phyloP scores from a whole-genome alignment of 1,140 invertebrate species.

The Venustaconcha ellipsiformis region DNA sequence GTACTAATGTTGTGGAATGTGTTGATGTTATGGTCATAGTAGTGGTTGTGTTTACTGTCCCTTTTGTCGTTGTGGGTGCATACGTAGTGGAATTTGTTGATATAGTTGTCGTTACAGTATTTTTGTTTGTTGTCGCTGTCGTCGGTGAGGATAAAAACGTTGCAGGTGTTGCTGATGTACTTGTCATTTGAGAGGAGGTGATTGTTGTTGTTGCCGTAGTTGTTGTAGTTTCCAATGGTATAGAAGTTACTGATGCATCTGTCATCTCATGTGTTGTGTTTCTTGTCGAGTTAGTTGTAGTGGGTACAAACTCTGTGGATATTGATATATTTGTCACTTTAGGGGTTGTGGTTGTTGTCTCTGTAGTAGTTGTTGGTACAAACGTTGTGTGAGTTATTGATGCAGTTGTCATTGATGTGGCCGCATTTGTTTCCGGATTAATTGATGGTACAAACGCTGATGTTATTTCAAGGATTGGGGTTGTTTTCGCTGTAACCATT shows the following conservation, averaged over 20 bases:
- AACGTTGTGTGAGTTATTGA: not conserved
- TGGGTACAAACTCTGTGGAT: slow-evolving; percentile 1
- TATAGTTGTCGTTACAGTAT: not conserved
- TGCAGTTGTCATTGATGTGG: not conserved
- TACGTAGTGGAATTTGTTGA: not conserved
- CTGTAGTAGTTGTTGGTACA: not conserved
- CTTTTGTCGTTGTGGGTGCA: not conserved
- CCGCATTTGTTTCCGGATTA: not conserved
- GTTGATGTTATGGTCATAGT: not conserved
- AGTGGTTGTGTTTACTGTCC: not conserved
- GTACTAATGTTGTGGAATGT: not conserved
- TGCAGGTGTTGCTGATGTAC: not conserved
- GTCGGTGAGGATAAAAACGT: slow-evolving; percentile 2
- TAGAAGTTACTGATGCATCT: not conserved
- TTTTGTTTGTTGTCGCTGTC: slow-evolving; percentile 1
- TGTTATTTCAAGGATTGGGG: not conserved
- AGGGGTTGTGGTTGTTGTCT: not conserved
- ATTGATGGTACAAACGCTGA: not conserved
- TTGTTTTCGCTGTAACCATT: not conserved
- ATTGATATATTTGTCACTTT: slow-evolving; percentile 3
- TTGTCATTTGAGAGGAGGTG: slow-evolving; percentile 1
- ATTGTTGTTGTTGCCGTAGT: slow-evolving; percentile 10
- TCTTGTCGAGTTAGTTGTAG: not conserved
- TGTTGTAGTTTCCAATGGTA: not conserved
- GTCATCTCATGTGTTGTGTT: not conserved